Conservation (phyloP, 2,113 vertebrate genomes). For the Carassius auratus region DNA sequence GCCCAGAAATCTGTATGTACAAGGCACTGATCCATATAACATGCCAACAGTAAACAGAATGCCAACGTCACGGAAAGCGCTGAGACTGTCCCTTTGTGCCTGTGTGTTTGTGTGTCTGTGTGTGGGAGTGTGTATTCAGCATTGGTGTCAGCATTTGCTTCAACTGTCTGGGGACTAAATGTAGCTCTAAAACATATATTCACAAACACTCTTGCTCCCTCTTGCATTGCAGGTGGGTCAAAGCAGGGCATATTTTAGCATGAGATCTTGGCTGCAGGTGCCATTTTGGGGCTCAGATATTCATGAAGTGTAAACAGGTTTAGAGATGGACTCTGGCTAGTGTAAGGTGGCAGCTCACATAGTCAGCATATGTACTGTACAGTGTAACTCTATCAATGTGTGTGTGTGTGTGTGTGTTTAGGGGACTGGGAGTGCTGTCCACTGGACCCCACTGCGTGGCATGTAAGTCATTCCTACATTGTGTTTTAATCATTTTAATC, state of each 20-base stretch:
- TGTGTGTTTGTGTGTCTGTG: slow-evolving; percentile 24
- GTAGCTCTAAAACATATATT: slow-evolving; percentile 52
- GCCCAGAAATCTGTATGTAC: background rate
- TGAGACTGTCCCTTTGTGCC: slow-evolving; percentile 28
- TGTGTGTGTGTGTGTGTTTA: slow-evolving; percentile 58
- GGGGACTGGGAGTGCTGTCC: slow-evolving; percentile 97
- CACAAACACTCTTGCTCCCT: background rate
- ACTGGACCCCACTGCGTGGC: slow-evolving; percentile 94
- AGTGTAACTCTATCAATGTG: background rate
- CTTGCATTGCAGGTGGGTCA: slow-evolving; percentile 12
- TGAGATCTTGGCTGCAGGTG: slow-evolving; percentile 44
- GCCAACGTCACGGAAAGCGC: slow-evolving; percentile 45
- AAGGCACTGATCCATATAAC: slow-evolving; percentile 32
- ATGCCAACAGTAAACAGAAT: slow-evolving; percentile 42
- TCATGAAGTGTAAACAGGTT: slow-evolving; percentile 49
- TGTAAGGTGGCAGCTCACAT: slow-evolving; percentile 36
- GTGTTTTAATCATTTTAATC: background rate
- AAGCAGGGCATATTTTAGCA: slow-evolving; percentile 34
- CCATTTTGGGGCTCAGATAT: slow-evolving; percentile 39
- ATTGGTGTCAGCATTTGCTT: slow-evolving; percentile 44
- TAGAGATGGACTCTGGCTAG: slow-evolving; percentile 46
- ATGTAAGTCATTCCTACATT: slow-evolving; percentile 80
- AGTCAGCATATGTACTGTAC: slow-evolving; percentile 29
- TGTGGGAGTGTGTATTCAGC: slow-evolving; percentile 17
- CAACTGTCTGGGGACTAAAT: slow-evolving; percentile 46